Percentiles rank a stretch among this genome's conserved stretches.
Evolutionary conservation across 1,140 invertebrate genomes (phyloP).

Genomic region (Gonatopus flavifemur): DNA sequence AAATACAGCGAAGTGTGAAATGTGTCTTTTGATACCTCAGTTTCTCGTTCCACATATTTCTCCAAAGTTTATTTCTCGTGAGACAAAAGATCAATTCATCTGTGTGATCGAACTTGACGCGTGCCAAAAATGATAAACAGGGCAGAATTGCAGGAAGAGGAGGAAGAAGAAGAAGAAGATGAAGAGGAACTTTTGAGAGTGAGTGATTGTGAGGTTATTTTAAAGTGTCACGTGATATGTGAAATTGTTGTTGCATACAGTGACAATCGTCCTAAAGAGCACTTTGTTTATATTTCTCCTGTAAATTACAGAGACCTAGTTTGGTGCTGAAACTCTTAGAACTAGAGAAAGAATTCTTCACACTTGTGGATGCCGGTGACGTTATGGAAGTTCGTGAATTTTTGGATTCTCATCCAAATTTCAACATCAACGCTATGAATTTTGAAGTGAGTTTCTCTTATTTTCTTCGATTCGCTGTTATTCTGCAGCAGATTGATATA

Average conservation of each 20-base stretch:
- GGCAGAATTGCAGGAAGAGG: neutral
- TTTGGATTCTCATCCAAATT: constrained; percentile 41
- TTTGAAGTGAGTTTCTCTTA: constrained; percentile 50
- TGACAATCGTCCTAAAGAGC: neutral
- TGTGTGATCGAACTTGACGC: neutral
- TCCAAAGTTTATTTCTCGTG: too few species aligned
- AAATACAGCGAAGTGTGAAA: too few species aligned
- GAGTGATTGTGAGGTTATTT: neutral
- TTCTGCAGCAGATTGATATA: too few species aligned
- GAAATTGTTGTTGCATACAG: neutral
- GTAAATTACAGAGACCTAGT: constrained; percentile 27
- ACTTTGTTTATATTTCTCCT: neutral
- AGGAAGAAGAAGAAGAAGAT: neutral
- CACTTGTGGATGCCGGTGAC: constrained; percentile 47
- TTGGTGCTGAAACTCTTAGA: constrained; percentile 52
- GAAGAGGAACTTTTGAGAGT: constrained; percentile 3
- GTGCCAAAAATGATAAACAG: constrained; percentile 2
- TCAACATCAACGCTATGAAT: constrained; percentile 59
- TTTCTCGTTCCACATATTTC: neutral
- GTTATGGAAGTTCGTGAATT: constrained; percentile 48
- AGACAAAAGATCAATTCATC: neutral
- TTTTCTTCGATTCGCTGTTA: too few species aligned
- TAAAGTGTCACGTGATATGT: neutral
- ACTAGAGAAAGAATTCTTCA: constrained; percentile 56
- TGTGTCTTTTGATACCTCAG: neutral